Evolutionary conservation across 1,140 invertebrate genomes (phyloP).

Genomic region (Stratiolaelaps scimitus): DNA sequence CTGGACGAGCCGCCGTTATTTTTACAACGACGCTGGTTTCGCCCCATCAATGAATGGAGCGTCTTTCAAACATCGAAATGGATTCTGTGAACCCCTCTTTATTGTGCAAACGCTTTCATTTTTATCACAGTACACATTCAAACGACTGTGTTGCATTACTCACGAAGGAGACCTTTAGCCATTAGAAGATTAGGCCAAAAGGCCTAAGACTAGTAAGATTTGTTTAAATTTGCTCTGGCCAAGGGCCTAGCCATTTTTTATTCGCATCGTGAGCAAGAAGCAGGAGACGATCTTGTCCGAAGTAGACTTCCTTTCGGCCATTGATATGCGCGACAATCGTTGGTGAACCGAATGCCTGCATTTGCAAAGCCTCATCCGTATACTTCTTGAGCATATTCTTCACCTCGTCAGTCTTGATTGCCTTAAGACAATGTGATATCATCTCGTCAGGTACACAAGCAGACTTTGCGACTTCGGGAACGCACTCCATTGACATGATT

Average conservation of each 20-base stretch:
- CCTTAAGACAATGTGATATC: background rate
- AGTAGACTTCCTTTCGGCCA: slow-evolving; percentile 39
- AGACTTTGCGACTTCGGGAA: background rate
- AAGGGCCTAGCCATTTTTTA: slow-evolving; percentile 31
- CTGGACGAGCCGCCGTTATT: too few relatives aligned
- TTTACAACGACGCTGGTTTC: too few relatives aligned
- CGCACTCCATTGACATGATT: background rate
- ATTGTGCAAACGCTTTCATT: too few relatives aligned
- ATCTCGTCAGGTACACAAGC: background rate
- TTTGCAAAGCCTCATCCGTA: background rate
- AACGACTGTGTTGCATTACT: too few relatives aligned
- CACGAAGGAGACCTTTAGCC: too few relatives aligned
- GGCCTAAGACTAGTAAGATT: too few relatives aligned
- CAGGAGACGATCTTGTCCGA: slow-evolving; percentile 42
- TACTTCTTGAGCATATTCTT: background rate
- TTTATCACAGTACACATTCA: too few relatives aligned
- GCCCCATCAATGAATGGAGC: too few relatives aligned
- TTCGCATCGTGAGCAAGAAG: slow-evolving; percentile 40
- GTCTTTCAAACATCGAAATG: too few relatives aligned
- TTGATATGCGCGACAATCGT: slow-evolving; percentile 41
- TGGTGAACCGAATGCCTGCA: slow-evolving; percentile 41
- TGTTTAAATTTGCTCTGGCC: background rate
- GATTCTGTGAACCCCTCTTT: too few relatives aligned
- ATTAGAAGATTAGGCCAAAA: too few relatives aligned
- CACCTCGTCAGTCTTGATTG: background rate